Percentiles rank a stretch among this genome's conserved stretches.
phyloP scores from a whole-genome alignment of 2,888 invertebrate species.

The Eupithecia pulchellata region DNA sequence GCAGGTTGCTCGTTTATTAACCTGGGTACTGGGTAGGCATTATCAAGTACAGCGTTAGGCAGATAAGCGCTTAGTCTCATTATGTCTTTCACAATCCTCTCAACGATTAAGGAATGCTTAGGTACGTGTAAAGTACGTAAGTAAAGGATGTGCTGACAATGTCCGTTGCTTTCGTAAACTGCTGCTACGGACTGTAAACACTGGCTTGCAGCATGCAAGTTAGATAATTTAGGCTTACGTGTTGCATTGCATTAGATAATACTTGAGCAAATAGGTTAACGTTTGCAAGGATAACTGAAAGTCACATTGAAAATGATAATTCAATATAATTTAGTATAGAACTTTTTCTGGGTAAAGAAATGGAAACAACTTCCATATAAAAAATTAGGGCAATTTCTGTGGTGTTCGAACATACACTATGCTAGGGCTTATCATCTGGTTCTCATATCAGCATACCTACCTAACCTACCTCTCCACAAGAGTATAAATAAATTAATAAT shows the following conservation, averaged over 20 bases:
- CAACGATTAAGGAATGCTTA: conserved; percentile 45
- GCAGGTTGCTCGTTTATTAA: conserved; percentile 25
- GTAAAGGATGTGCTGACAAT: conserved; percentile 19
- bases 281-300: not conserved
- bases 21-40: too few relatives aligned
- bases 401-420: not conserved
- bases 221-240: conserved; percentile 3
- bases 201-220: conserved; percentile 9
- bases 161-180: conserved; percentile 16
- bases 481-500: too few relatives aligned
- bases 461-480: too few relatives aligned
- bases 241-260: not conserved
- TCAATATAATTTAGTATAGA: not conserved
- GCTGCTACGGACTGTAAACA: conserved; percentile 11
- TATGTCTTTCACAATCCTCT: conserved; percentile 41
- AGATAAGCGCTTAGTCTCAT: conserved; percentile 40
- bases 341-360: not conserved
- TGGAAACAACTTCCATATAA: not conserved
- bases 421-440: not conserved
- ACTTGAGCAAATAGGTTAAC: not conserved
- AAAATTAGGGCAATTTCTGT: not conserved
- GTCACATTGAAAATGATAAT: not conserved
- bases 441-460: too few relatives aligned
- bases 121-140: conserved; percentile 28
- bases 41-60: conserved; percentile 5